phyloP scores from a whole-genome alignment of 1,140 invertebrate genomes.

The Acarapis woodi region DNA sequence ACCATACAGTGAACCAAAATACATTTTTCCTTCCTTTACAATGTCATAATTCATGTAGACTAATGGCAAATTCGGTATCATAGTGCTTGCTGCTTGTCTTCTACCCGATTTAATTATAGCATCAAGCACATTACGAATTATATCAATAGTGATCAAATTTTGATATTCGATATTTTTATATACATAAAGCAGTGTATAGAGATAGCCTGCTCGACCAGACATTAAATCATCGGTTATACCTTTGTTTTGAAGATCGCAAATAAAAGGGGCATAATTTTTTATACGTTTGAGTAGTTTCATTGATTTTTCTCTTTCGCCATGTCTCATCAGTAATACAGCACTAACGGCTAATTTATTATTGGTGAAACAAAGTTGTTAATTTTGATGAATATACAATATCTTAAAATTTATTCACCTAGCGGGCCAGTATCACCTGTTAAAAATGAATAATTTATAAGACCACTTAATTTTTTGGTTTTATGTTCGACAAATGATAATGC shows the following conservation, averaged over 20 bases:
- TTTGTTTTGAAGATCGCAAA: background rate
- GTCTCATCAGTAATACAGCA: slow-evolving; percentile 34
- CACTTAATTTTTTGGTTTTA: slow-evolving; percentile 20
- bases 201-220: slow-evolving; percentile 51
- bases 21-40: no score
- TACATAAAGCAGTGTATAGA: slow-evolving; percentile 41
- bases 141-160: slow-evolving; percentile 18
- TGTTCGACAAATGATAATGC: slow-evolving; percentile 21
- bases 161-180: slow-evolving; percentile 22
- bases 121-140: slow-evolving; percentile 26
- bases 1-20: slow-evolving; percentile 64
- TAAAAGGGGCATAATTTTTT: background rate
- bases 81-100: slow-evolving; percentile 22
- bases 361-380: no score
- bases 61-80: slow-evolving; percentile 61
- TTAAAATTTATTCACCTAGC: slow-evolving; percentile 33
- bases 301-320: slow-evolving; percentile 20
- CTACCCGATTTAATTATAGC: slow-evolving; percentile 32
- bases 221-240: slow-evolving; percentile 43
- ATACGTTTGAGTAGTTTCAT: background rate
- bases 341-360: no score
- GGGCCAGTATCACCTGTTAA: slow-evolving; percentile 46
- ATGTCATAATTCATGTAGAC: no score
- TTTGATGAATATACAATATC: no score
- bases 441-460: slow-evolving; percentile 27